Conservation (phyloP, 2,888 invertebrate genomes). For the Hecatera dysodea region DNA sequence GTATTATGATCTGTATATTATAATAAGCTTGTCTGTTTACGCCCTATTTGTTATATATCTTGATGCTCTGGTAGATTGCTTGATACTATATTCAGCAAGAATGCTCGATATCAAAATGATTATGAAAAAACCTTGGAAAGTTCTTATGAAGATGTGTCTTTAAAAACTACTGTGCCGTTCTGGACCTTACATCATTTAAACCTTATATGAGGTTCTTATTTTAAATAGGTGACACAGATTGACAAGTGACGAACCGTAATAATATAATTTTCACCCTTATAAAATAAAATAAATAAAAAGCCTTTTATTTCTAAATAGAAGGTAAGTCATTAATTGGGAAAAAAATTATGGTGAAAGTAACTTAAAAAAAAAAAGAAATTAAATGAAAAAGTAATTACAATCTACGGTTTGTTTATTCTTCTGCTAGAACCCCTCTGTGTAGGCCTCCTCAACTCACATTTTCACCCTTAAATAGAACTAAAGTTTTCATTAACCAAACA, state of each 20-base stretch:
- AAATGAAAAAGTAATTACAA: too few relatives aligned
- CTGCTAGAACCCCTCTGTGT: too few relatives aligned
- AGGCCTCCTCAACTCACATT: too few relatives aligned
- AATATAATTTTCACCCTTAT: not conserved
- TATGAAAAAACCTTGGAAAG: not conserved
- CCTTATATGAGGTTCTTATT: not conserved
- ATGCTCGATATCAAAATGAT: not conserved
- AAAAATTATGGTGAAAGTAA: too few relatives aligned
- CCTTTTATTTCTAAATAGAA: not conserved
- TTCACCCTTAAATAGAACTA: too few relatives aligned
- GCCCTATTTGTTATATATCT: slow-evolving; percentile 4
- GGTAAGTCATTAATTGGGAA: too few relatives aligned
- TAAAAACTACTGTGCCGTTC: not conserved
- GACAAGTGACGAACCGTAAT: not conserved
- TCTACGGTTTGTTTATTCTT: too few relatives aligned
- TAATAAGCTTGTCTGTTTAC: slow-evolving; percentile 28
- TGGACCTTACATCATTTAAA: not conserved
- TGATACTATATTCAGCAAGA: slow-evolving; percentile 12
- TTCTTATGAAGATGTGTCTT: not conserved
- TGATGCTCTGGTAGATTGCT: slow-evolving; percentile 1
- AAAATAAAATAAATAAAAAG: not conserved
- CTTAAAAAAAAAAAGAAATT: too few relatives aligned
- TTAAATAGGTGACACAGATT: not conserved
- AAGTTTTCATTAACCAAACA: too few relatives aligned
- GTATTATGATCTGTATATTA: not conserved